Base-by-base conservation (phyloP, 1,140 invertebrate species). In the Laupala kohalensis region DNA sequence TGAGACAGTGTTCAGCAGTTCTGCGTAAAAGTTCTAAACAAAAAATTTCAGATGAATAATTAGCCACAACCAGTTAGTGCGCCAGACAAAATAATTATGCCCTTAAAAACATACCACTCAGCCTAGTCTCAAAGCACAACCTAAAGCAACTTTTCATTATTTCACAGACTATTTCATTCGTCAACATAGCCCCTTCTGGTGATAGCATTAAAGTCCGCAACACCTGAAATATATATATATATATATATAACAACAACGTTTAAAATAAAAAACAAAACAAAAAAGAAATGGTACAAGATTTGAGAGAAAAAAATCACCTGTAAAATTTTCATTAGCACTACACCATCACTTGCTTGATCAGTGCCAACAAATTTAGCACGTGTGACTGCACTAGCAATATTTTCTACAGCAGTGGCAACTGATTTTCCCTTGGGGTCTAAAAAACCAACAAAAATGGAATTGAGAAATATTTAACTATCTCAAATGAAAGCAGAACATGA, bases 141-240 rank as follows among this genome's bases (percentile, higher is more conserved):
- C 95, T 87, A 80, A 99, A 98, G 81, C 95, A 97, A 73, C 94
- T 96, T 73, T 98, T 89, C 90, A 99, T 94, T 72, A 99, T 96
- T 83, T 99, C 97, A 82, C 96, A 99, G 25, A 99, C 91, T 78
- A 90, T 94, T 79, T 97, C 95, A 81, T 99, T 96, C 3, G 94
- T 97, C 6, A 99, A 84, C 75, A 92, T 84, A 64, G 89, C 86
- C 12, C 97, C 96, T 76, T 93, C 88, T 0, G 93, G 90, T 64
- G 92, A 92, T n/a, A 97, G 81, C 76, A 98, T 89, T 29, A 99
- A 81, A 5, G 93, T 91, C 74, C 93, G 85, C 30, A 99, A 80
- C 9, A 98, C 95, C 83, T 88, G 75, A 64, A 72, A 28, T n/a
- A 64, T 13, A 24, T n/a, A 62, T 23, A 53, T 3, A 26, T 37